phyloP scores from a whole-genome alignment of 2,888 invertebrate genomes.

The Pimpla rufipes region DNA sequence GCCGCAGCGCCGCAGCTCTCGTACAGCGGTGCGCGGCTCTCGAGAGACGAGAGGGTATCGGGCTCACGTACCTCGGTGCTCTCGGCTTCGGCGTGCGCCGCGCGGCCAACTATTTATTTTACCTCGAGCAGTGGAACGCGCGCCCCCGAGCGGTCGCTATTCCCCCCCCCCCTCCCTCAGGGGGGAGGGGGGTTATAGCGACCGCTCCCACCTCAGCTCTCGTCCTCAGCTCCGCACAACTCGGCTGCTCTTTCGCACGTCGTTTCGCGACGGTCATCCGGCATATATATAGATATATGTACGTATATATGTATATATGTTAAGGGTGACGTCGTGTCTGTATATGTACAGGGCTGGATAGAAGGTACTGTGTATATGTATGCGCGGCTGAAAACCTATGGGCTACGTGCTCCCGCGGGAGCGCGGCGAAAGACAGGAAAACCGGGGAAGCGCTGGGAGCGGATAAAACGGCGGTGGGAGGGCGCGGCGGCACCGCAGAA shows the following conservation, averaged over 20 bases:
- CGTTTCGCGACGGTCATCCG: conserved; percentile 20
- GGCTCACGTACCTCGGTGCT: conserved; percentile 32
- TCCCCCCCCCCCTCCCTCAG: not conserved
- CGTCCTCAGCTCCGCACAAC: not conserved
- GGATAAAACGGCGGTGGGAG: not conserved
- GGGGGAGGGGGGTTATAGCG: too few species aligned
- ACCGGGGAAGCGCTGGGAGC: conserved; percentile 3
- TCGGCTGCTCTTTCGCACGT: conserved; percentile 42
- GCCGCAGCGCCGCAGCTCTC: not conserved
- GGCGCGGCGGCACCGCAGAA: conserved; percentile 1
- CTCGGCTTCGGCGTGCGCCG: conserved; percentile 22
- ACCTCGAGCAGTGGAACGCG: conserved; percentile 29
- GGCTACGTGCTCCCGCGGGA: conserved; percentile 9
- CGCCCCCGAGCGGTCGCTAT: conserved; percentile 50
- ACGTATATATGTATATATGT: not conserved
- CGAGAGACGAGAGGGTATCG: conserved; percentile 28
- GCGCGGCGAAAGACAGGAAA: not conserved
- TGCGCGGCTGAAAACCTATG: conserved; percentile 5
- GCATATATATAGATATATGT: not conserved
- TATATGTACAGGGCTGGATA: too few species aligned
- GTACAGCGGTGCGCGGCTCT: too few species aligned
- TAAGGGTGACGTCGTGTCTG: not conserved
- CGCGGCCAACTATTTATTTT: conserved; percentile 54
- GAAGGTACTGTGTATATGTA: not conserved
- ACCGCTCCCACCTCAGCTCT: not conserved